A percentile compares a stretch with the other conserved stretches of the same genome.
Evolutionary conservation across 1,140 invertebrate genomes (phyloP).

Genomic region (Drosophila biarmipes): DNA sequence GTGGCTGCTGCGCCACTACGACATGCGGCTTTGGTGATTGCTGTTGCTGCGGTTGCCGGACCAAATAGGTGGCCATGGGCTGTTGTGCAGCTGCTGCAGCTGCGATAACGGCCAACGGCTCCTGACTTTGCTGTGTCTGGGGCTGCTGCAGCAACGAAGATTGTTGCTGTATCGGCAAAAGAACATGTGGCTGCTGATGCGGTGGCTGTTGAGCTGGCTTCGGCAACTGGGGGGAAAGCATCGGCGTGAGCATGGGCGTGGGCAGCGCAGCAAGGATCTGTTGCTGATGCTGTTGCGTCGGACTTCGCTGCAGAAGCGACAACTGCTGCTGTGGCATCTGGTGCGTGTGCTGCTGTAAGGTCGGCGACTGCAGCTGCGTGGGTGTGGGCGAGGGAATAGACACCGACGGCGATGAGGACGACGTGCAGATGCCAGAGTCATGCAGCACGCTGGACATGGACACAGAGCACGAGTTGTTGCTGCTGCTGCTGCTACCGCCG

Average conservation of each 20-base stretch:
- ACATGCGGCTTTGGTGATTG: constrained; percentile 36
- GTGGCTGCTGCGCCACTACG: constrained; percentile 23
- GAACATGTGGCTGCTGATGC: constrained; percentile 19
- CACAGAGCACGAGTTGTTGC: constrained; percentile 74
- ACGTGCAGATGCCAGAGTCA: constrained; percentile 81
- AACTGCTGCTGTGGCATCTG: constrained; percentile 43
- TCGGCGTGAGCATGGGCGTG: constrained; percentile 59
- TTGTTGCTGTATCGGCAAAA: constrained; percentile 17
- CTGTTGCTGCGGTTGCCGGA: constrained; percentile 42
- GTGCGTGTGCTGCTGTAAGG: constrained; percentile 45
- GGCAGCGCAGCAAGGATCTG: constrained; percentile 68
- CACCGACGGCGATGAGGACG: constrained; percentile 78
- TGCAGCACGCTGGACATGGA: constrained; percentile 77
- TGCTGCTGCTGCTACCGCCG: constrained; percentile 23
- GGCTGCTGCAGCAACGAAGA: constrained; percentile 44
- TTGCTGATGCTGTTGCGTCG: constrained; percentile 48
- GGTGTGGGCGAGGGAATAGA: constrained; percentile 78
- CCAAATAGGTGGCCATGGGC: constrained; percentile 51
- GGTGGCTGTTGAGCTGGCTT: constrained; percentile 18
- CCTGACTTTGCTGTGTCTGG: constrained; percentile 45
- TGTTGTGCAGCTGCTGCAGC: constrained; percentile 55
- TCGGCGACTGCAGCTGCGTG: constrained; percentile 71
- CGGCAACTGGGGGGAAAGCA: constrained; percentile 63
- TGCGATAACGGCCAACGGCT: constrained; percentile 66
- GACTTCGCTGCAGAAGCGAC: constrained; percentile 65